Percentiles rank a stretch among this genome's conserved stretches.
phyloP scores from a whole-genome alignment of 92 coral and sea anemone genomes.

The Virgularia gustaviana region DNA sequence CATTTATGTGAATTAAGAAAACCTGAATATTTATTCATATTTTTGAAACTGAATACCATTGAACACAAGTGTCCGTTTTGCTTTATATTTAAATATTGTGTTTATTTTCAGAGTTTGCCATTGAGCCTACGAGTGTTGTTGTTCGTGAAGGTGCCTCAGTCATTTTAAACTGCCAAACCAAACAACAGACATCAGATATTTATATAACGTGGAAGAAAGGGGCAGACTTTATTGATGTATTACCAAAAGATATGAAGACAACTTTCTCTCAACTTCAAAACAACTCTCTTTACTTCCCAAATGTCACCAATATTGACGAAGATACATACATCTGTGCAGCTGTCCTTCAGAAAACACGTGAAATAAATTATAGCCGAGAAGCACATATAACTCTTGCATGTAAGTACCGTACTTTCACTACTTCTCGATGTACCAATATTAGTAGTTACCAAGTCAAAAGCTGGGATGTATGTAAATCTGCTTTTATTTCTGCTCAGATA shows the following conservation, averaged over 20 bases:
- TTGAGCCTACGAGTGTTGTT: constrained; percentile 68
- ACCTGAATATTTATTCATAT: no score
- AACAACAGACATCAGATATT: constrained; percentile 57
- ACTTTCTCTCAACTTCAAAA: constrained; percentile 63
- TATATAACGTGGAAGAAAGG: constrained; percentile 71
- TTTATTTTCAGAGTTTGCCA: constrained; percentile 57
- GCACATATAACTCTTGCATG: constrained; percentile 83
- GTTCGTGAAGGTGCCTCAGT: constrained; percentile 71
- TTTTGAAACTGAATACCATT: no score
- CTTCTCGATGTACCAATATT: no score
- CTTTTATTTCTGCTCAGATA: constrained; percentile 54
- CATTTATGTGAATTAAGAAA: no score
- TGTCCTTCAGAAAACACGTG: constrained; percentile 33
- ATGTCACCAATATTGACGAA: constrained; percentile 58
- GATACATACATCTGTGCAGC: constrained; percentile 78
- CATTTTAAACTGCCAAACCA: constrained; percentile 75
- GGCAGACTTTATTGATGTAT: constrained; percentile 60
- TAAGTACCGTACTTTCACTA: no score
- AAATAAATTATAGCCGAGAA: constrained; percentile 58
- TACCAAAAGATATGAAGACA: constrained; percentile 42
- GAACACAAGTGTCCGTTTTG: no score
- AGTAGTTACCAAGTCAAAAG: neutral
- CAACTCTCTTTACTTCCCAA: constrained; percentile 70
- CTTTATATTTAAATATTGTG: neutral
- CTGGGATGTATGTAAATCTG: neutral